phyloP scores from a whole-genome alignment of 2,888 invertebrate species.

The Drosophila vallismaia region DNA sequence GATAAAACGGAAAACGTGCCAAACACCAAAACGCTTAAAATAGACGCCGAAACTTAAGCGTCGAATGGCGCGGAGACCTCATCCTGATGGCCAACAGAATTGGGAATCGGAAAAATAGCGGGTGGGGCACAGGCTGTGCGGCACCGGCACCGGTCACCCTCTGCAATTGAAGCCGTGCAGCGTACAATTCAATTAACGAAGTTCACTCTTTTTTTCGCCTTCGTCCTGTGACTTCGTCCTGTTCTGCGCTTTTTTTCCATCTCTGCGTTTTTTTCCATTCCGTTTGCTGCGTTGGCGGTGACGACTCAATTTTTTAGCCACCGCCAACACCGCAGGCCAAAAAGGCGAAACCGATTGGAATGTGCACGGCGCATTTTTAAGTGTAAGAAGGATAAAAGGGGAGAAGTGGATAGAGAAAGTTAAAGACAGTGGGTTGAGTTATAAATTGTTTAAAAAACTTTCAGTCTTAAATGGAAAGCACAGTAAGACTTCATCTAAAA shows the following conservation, averaged over 20 bases:
- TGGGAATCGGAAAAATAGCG: background rate
- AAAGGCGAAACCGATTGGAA: slow-evolving; percentile 50
- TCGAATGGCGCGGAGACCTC: slow-evolving; percentile 2
- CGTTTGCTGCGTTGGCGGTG: slow-evolving; percentile 57
- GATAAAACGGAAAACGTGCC: slow-evolving; percentile 70
- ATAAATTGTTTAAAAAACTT: no score
- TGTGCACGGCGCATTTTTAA: slow-evolving; percentile 28
- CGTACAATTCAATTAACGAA: slow-evolving; percentile 73
- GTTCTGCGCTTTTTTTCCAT: no score
- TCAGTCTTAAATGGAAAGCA: no score
- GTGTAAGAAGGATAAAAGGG: slow-evolving; percentile 13
- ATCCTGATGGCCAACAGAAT: slow-evolving; percentile 19
- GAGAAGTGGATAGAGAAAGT: slow-evolving; percentile 1
- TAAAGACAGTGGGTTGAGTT: slow-evolving; percentile 16
- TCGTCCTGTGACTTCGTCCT: background rate
- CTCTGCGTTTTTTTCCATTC: slow-evolving; percentile 42
- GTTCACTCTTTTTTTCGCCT: slow-evolving; percentile 41
- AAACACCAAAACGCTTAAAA: slow-evolving; percentile 57
- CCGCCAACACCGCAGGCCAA: slow-evolving; percentile 43
- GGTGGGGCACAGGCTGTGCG: slow-evolving; percentile 11
- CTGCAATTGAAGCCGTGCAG: slow-evolving; percentile 69
- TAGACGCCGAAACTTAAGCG: slow-evolving; percentile 45
- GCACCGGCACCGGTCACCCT: no score
- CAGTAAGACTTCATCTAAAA: no score
- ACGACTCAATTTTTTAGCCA: slow-evolving; percentile 72